Evolutionary conservation across 2,888 invertebrate genomes (phyloP).

Genomic region (Melinaea menophilus): DNA sequence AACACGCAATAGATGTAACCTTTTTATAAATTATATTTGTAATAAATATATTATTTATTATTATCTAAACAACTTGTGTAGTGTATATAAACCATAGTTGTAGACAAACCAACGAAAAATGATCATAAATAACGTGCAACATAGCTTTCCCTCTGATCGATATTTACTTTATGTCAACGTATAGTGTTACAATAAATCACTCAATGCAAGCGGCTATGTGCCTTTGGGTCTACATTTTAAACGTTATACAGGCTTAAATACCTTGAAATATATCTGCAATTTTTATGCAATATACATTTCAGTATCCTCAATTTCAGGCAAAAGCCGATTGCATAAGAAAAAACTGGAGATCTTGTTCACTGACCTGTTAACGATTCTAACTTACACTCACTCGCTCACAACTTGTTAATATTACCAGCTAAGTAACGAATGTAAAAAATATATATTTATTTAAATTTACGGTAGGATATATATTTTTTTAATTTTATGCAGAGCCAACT

Average conservation of each 20-base stretch:
- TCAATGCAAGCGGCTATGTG: slow-evolving; percentile 12
- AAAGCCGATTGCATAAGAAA: slow-evolving; percentile 18
- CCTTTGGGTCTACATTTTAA: slow-evolving; percentile 16
- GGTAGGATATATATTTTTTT: slow-evolving; percentile 25
- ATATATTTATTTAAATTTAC: slow-evolving; percentile 16
- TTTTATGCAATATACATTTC: slow-evolving; percentile 10
- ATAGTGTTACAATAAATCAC: slow-evolving; percentile 11
- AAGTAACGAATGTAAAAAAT: slow-evolving; percentile 19
- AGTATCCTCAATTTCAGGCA: slow-evolving; percentile 14
- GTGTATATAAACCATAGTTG: no score
- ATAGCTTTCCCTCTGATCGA: no score
- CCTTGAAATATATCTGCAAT: slow-evolving; percentile 17
- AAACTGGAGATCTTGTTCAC: slow-evolving; percentile 19
- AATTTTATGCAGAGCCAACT: slow-evolving; percentile 19
- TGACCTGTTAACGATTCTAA: slow-evolving; percentile 26
- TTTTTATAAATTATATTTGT: no score
- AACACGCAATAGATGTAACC: no score
- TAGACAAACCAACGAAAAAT: no score
- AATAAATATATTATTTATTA: no score
- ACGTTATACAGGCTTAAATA: slow-evolving; percentile 13
- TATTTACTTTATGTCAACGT: no score
- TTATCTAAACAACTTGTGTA: no score
- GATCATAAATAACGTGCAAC: no score
- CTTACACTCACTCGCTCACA: slow-evolving; percentile 14
- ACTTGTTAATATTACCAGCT: slow-evolving; percentile 20